Evolutionary conservation across 2,113 vertebrate genomes (phyloP), one percentile per base, ranked within the genome.

Genomic region (Trichomycterus rosablanca): DNA sequence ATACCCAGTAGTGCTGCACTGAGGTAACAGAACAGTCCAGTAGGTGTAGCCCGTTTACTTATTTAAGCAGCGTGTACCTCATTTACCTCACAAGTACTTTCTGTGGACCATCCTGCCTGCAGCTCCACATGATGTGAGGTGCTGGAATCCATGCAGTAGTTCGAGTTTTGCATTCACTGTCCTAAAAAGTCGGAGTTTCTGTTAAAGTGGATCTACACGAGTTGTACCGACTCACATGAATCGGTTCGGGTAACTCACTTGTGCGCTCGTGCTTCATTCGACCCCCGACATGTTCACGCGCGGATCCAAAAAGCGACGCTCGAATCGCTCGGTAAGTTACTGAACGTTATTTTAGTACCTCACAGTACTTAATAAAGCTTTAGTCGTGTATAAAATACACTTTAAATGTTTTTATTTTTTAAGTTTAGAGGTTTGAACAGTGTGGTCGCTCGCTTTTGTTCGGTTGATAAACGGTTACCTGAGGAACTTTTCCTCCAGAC

Each of bases 251-350:
- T 16, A 20, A 43, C 20, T 54, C 4, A 37, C 37, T 53, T 18
- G 37, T 24, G 42, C 49, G 22, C 61, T 39, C 26, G 67, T 49
- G 23, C 37, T 35, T 18, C 22, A 14, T 18, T 52, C 58, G 28
- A 6, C 7, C 70, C 19, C 49, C 63, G 66, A 65, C 71, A 89
- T 89, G 87, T 89, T 88, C 74, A 74, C 83, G 18, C 83, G 86
- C 44, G 86, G 85, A 7, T 87, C 87, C 6, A 88, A 83, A 72
- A 88, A 88, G 72, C 85, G 86, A 66, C 82, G 85, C 24, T 87
- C 86, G 1, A 78, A 40, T 63, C 82, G 84, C 54, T 76, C 81
- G 79, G 87, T 89, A 57, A 84, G 87, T 80, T 4, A 48, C 2
- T 48, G 32, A 9, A 6, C 2, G 2, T 35, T 57, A 12, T 14